Evolutionary conservation across 2,888 invertebrate genomes (phyloP).

Genomic region (Ophion ventricosus): DNA sequence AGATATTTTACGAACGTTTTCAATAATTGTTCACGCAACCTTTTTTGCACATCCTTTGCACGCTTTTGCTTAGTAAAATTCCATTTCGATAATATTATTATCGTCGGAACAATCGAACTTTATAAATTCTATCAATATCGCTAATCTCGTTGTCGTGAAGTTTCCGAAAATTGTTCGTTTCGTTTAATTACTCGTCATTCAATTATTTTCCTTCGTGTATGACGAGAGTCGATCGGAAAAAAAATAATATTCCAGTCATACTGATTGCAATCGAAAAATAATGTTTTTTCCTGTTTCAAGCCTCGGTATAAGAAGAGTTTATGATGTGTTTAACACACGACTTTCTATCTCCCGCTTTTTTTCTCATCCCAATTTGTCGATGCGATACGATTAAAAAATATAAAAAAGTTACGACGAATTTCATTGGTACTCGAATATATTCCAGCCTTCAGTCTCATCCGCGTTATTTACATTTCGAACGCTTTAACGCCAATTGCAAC

Average conservation of each 20-base stretch:
- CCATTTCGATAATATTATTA: slow-evolving; percentile 9
- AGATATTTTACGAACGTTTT: slow-evolving; percentile 54
- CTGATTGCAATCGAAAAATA: slow-evolving; percentile 58
- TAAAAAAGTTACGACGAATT: slow-evolving; percentile 53
- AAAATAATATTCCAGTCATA: slow-evolving; percentile 58
- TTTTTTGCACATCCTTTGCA: slow-evolving; percentile 18
- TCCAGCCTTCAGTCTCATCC: slow-evolving; percentile 43
- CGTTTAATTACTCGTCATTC: slow-evolving; percentile 13
- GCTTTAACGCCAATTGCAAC: slow-evolving; percentile 21
- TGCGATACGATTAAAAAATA: slow-evolving; percentile 52
- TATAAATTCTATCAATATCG: slow-evolving; percentile 54
- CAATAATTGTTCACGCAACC: slow-evolving; percentile 37
- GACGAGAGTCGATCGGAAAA: slow-evolving; percentile 44
- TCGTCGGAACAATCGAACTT: slow-evolving; percentile 43
- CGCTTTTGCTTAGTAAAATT: slow-evolving; percentile 13
- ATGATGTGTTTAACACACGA: background rate
- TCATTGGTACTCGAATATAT: slow-evolving; percentile 59
- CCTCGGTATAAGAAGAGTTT: background rate
- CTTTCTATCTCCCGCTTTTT: slow-evolving; percentile 8
- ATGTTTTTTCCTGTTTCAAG: slow-evolving; percentile 40
- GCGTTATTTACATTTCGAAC: slow-evolving; percentile 60
- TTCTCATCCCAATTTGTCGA: slow-evolving; percentile 21
- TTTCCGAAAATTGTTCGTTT: slow-evolving; percentile 61
- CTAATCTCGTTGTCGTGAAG: slow-evolving; percentile 67
- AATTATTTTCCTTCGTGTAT: slow-evolving; percentile 31